These are phyloP conservation scores for Listrodromus nycthemerus DNA, from an alignment of 2,888 invertebrate genomes.

Conservation along the genomic window DNA sequence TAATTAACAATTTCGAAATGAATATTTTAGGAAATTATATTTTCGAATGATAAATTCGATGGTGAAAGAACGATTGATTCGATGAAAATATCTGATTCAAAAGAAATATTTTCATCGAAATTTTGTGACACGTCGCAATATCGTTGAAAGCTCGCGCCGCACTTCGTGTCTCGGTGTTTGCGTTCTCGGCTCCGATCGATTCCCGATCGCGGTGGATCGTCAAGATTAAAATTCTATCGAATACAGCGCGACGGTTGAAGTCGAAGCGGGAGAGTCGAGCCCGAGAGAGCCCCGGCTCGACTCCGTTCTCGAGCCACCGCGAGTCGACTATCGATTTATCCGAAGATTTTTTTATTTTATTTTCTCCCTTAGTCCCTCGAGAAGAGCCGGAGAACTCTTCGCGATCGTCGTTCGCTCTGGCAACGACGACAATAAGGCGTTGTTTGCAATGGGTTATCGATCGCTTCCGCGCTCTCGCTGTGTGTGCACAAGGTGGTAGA, in stretches of 20 bases:
- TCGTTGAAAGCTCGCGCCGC: neutral
- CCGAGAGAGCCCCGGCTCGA: constrained; percentile 11
- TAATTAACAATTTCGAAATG: too few species aligned
- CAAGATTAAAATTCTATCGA: constrained; percentile 47
- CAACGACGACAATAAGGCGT: constrained; percentile 73
- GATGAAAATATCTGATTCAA: neutral
- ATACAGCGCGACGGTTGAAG: neutral
- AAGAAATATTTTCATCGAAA: neutral
- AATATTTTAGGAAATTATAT: too few species aligned
- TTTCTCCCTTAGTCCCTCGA: constrained; percentile 41
- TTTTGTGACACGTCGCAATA: neutral
- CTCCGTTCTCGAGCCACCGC: neutral
- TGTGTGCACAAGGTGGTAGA: constrained; percentile 66
- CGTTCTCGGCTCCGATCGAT: neutral
- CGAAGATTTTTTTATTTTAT: constrained; percentile 44
- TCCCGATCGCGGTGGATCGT: constrained; percentile 6
- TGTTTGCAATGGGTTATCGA: constrained; percentile 77
- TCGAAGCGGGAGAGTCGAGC: constrained; percentile 21
- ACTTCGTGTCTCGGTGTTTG: neutral
- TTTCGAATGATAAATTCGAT: too few species aligned
- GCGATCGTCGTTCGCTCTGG: neutral
- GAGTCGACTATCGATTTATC: constrained; percentile 47
- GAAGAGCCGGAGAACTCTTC: constrained; percentile 13
- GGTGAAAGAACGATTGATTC: too few species aligned
- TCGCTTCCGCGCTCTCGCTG: constrained; percentile 72